phyloP scores from a whole-genome alignment of 1,140 invertebrate species.

The Drosophila chauvacae region DNA sequence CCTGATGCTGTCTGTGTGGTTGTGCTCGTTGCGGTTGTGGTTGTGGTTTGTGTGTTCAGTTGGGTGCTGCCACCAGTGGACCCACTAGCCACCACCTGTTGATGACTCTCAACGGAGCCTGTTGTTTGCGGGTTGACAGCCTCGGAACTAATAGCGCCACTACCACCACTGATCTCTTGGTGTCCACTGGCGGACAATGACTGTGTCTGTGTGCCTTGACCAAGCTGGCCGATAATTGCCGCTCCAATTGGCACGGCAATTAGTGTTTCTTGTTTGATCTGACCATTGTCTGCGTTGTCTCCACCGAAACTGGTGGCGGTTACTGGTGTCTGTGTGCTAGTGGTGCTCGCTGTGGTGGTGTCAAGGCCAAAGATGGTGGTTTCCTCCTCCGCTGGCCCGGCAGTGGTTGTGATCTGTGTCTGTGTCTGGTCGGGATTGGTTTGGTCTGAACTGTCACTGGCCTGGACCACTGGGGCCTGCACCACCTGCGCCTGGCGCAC shows the following conservation, averaged over 20 bases:
- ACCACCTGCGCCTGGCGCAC: constrained; percentile 62
- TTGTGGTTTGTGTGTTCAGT: background rate
- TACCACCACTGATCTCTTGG: constrained; percentile 4
- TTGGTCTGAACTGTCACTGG: background rate
- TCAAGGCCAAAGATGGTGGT: constrained; percentile 26
- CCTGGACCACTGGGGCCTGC: constrained; percentile 39
- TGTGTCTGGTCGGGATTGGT: constrained; percentile 6
- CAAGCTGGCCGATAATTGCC: constrained; percentile 31
- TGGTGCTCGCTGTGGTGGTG: constrained; percentile 3
- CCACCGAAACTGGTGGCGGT: background rate
- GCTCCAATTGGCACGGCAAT: constrained; percentile 34
- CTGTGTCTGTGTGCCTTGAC: constrained; percentile 21
- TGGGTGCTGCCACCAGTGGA: background rate
- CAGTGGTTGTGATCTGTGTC: constrained; percentile 9
- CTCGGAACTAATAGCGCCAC: constrained; percentile 15
- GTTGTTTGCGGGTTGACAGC: constrained; percentile 3
- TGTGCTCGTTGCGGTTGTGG: background rate
- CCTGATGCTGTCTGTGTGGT: constrained; percentile 20
- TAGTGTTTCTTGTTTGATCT: constrained; percentile 20
- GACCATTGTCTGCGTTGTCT: background rate
- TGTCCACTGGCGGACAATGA: constrained; percentile 6
- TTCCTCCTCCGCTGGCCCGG: constrained; percentile 12
- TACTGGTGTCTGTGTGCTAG: background rate
- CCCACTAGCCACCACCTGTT: background rate
- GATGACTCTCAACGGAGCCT: constrained; percentile 1